These are phyloP conservation scores for Drosophila eohydei DNA, from an alignment of 2,888 invertebrate genomes.

Conservation along the genomic window DNA sequence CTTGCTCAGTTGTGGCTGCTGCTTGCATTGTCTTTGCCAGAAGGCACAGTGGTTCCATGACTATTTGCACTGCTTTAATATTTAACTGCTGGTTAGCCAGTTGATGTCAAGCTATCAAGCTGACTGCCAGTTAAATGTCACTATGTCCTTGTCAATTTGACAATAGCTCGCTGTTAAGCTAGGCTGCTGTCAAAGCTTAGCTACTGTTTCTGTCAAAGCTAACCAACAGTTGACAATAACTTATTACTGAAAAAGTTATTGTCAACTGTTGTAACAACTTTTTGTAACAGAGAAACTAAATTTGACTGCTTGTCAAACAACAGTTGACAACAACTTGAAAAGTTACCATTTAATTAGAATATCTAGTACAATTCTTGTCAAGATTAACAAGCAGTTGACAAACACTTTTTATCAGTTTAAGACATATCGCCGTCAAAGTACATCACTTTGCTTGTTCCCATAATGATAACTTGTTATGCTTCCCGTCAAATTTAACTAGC, in stretches of 20 bases:
- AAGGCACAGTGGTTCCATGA: slow-evolving; percentile 23
- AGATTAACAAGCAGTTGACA: no score
- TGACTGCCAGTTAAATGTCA: not conserved
- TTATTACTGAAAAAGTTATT: no score
- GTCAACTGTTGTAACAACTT: not conserved
- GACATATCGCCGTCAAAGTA: no score
- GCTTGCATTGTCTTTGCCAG: not conserved
- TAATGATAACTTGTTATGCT: not conserved
- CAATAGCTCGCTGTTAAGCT: not conserved
- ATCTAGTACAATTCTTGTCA: no score
- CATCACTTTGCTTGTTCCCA: not conserved
- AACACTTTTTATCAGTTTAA: not conserved
- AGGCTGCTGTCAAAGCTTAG: not conserved
- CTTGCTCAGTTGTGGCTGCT: slow-evolving; percentile 34
- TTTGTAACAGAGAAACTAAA: not conserved
- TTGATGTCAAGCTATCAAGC: not conserved
- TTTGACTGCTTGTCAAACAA: not conserved
- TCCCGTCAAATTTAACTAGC: not conserved
- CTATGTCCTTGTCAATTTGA: not conserved
- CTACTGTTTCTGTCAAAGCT: not conserved
- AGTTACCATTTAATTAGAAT: no score
- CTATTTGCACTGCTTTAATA: not conserved
- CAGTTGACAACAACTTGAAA: no score
- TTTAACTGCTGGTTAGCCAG: not conserved
- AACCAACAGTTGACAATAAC: not conserved